Base-by-base conservation (phyloP, 2,888 invertebrate species). In the Drosophila gaucha region DNA sequence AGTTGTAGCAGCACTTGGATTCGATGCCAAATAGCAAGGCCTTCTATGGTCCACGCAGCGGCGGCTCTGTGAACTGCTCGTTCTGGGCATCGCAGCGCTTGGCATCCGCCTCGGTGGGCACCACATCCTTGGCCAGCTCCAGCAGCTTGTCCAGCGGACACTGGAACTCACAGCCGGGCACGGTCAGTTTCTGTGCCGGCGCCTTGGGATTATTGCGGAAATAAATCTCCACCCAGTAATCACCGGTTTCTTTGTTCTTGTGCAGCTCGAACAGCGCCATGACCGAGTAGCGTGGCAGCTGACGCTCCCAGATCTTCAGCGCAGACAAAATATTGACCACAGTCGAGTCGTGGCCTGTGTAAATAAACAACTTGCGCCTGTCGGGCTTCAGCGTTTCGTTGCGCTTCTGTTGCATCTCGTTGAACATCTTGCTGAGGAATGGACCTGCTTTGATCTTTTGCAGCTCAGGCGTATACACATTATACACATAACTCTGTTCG, bases 341-440 rank as follows among this genome's bases (percentile, higher is more conserved):
- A 0, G 96, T 95, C 0, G 95, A 94, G 89, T 96, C 96, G 86
- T 96, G 96, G 0, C 95, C 95, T 0, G 94, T 93, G 83, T 95
- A 96, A 58, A 95, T 92, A 73, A 92, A 94, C 58, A 95, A 92
- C 89, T 94, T 95, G 10, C 93, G 91, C 3, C 90, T 86, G 12
- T 89, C 83, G 1, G 93, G 93, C 38, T 90, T 89, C 2, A 93
- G 66, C 2, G 86, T 92, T 9, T 90, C 92, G 6, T 92, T 89
- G 2, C 90, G 90, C 80, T 93, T 93, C n/a, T 90, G 90, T 43
- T 92, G 86, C 94, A 95, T 95, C 80, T 95, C 94, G 0, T 89
- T 80, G 0, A 94, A 87, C 72, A 95, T 92, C 89, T 95, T 94
- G 68, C 93, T 94, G 1, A 96, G 86, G 35, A 95, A 92, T 0